A percentile compares a stretch with the other conserved stretches of the same genome.
These are phyloP conservation scores for Rana temporaria DNA, from an alignment of 2,113 vertebrate species.

Conservation along the genomic window DNA sequence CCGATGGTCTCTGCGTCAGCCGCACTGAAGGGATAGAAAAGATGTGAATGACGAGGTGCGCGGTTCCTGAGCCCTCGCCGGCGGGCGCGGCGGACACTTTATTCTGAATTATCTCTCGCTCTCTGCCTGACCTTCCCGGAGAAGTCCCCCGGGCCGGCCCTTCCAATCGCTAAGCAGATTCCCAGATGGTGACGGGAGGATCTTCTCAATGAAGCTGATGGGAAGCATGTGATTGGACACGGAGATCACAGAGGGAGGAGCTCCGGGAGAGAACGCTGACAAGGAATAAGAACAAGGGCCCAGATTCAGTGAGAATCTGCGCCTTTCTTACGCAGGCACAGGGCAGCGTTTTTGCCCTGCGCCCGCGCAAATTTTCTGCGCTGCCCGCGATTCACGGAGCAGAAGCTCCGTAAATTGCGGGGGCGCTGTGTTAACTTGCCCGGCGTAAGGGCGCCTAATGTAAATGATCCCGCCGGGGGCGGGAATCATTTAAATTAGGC, in stretches of 20 bases:
- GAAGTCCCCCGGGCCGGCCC: not conserved
- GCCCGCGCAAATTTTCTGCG: too few relatives aligned
- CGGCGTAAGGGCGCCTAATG: too few relatives aligned
- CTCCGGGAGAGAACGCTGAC: not conserved
- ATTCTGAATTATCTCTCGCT: conserved; percentile 9
- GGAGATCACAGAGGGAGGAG: not conserved
- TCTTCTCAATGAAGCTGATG: conserved; percentile 37
- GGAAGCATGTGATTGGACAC: not conserved
- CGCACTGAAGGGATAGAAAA: not conserved
- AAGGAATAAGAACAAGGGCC: too few relatives aligned
- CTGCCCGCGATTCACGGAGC: too few relatives aligned
- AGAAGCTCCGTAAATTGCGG: too few relatives aligned
- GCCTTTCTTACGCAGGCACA: too few relatives aligned
- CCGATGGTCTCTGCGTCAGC: not conserved
- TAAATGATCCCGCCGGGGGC: too few relatives aligned
- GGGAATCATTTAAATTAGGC: too few relatives aligned
- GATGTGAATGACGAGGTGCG: not conserved
- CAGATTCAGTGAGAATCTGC: too few relatives aligned
- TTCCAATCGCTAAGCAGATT: conserved; percentile 39
- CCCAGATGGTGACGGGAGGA: conserved; percentile 39
- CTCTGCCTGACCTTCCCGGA: conserved; percentile 28
- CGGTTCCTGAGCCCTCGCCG: conserved; percentile 18
- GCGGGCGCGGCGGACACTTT: conserved; percentile 7
- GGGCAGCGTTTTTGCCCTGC: too few relatives aligned
- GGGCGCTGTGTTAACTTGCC: too few relatives aligned